Evolutionary conservation across 2,797 vertebrate genomes (phyloP), one percentile per base, ranked within the genome.

Genomic region (Amniataba percoides): DNA sequence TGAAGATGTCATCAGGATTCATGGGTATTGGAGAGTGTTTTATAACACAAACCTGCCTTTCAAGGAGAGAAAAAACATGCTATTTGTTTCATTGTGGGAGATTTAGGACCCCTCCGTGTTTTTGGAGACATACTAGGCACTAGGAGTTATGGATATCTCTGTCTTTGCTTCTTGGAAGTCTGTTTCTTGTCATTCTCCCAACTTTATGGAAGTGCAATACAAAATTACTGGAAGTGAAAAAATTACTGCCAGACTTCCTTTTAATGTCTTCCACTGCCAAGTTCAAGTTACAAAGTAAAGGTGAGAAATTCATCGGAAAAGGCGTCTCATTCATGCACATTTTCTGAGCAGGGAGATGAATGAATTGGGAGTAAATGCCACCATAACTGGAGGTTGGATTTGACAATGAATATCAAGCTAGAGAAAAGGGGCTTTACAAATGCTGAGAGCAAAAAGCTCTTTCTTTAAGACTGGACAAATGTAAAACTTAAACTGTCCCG

Each of bases 401-500:
- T 51, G 4, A 36, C 23, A 31, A 48, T 62, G 6, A 12, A 69
- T 31, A 52, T 61, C 49, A 14, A 48, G 65, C 43, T 21, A 34
- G 46, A 70, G 25, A 25, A 61, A 53, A 19, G 42, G 19, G 34
- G 15, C 6, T 73, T 40, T 21, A 51, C 23, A 71, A 48, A 66
- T 61, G 71, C 27, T 68, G 18, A 49, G 61, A 64, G 16, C 31
- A 13, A 60, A 23, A 49, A 57, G 15, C 62, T 2, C 23, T 46
- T 34, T 70, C 5, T 68, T 55, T 14, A 10, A 27, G 27, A 27
- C 27, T 27, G 5, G 59, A 31, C 25, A 64, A 59, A 63, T 59
- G 25, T 52, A 0, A 48, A 66, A 63, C 15, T 21, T 1, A 21
- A 69, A 67, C 62, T 9, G 2, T 16, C 3, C 18, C 46, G 11